Percentiles rank a stretch among this genome's conserved stretches.
These are phyloP conservation scores for Epinotia ramella DNA, from an alignment of 2,888 invertebrate genomes.

Conservation along the genomic window DNA sequence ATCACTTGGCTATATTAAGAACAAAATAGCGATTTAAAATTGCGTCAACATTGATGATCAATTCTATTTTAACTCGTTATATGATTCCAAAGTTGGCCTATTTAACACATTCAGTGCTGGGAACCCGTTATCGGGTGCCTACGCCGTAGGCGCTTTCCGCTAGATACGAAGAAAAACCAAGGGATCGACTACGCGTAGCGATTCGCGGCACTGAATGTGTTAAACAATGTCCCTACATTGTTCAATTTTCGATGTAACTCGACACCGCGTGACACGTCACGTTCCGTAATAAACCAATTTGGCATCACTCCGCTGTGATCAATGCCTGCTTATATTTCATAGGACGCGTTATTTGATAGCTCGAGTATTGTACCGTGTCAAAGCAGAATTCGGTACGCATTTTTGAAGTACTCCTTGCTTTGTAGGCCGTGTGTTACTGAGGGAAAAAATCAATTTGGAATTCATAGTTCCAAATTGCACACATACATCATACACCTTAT, in stretches of 20 bases:
- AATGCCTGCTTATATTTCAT: slow-evolving; percentile 30
- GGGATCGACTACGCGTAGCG: too few species aligned
- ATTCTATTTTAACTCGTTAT: too few species aligned
- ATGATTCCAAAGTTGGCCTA: background rate
- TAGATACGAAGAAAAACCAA: background rate
- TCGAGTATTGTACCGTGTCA: slow-evolving; percentile 16
- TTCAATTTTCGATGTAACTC: background rate
- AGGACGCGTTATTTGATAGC: slow-evolving; percentile 22
- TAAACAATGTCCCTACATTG: background rate
- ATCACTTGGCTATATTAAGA: too few species aligned
- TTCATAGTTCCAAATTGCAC: background rate
- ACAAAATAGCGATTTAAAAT: too few species aligned
- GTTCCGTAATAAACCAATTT: slow-evolving; percentile 32
- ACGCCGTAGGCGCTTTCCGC: too few species aligned
- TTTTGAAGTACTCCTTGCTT: background rate
- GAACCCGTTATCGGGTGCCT: too few species aligned
- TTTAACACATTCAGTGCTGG: too few species aligned
- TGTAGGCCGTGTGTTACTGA: background rate
- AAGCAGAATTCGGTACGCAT: slow-evolving; percentile 15
- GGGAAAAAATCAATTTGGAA: background rate
- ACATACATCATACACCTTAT: too few species aligned
- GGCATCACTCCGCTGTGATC: slow-evolving; percentile 16
- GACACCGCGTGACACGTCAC: slow-evolving; percentile 3
- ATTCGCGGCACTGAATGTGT: too few species aligned
- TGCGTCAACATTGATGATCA: too few species aligned